Base-by-base conservation (phyloP, 2,797 vertebrate species). In the Helicolenus hilgendorfi region DNA sequence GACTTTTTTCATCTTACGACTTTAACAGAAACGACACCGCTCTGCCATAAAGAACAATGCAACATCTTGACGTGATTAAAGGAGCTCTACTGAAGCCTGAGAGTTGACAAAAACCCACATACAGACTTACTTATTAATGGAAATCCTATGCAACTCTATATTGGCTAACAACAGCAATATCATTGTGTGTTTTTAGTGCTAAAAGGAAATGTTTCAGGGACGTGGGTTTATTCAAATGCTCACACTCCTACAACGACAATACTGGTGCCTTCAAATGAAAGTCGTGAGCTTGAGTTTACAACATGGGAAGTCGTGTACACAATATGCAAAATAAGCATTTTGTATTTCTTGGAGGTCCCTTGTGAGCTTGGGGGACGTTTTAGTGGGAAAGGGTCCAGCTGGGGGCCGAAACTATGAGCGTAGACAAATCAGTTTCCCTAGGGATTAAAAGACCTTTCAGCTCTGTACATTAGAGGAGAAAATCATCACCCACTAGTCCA, bases 361-460 rank as follows among this genome's bases (percentile, higher is more conserved):
- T 13, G 11, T 24, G 9, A 13, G 6, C 9, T 53, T 27, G 3
- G 6, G 27, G 56, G 36, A 68, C 0, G 4, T 68, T 81, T 73
- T 59, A 11, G 18, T 55, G 24, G 2, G 63, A 58, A 63, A 73
- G 27, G 15, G 4, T 60, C 49, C 35, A 74, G 69, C 69, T 5
- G 1, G 7, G 14, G 29, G 31, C 24, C 33, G 70, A 78, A 72
- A 70, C 71, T 78, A 69, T 33, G 58, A 58, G 8, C 7, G 11
- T 11, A 58, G 68, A 83, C 24, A 81, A 81, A 75, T 81, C 41
- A n/a, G 60, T 58, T 11, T 64, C 63, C 67, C 31, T 4, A 0
- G 2, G 71, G 84, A 79, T 76, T 76, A 60, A 59, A 81, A 81
- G 78, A 77, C 72, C 71, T 85, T 77, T 80, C 33, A 77, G 79